Percentiles rank a stretch among this genome's conserved stretches.
phyloP scores from a whole-genome alignment of 2,888 invertebrate genomes.

The Pheosia tremula region DNA sequence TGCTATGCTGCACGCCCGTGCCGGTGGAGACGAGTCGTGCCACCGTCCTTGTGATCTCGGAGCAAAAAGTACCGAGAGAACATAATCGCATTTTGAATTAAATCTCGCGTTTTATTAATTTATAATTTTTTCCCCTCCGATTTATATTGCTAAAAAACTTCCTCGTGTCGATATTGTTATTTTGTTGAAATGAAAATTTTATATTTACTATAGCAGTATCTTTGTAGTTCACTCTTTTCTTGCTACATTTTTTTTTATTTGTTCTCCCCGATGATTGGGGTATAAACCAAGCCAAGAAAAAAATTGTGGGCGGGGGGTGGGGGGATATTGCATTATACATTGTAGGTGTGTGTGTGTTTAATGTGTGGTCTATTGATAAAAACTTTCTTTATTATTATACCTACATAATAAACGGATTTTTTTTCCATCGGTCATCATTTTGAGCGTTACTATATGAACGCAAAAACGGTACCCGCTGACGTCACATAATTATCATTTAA shows the following conservation, averaged over 20 bases:
- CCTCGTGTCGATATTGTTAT: not conserved
- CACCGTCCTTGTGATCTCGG: not conserved
- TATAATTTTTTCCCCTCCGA: slow-evolving; percentile 11
- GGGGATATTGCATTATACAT: too few species aligned
- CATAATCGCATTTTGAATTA: slow-evolving; percentile 17
- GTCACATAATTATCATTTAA: slow-evolving; percentile 39
- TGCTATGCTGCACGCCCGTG: too few species aligned
- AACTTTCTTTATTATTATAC: too few species aligned
- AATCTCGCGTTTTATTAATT: slow-evolving; percentile 25
- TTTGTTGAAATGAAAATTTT: not conserved
- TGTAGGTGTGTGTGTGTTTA: too few species aligned
- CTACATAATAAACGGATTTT: too few species aligned
- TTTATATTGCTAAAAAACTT: not conserved
- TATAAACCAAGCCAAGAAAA: too few species aligned
- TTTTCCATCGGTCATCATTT: slow-evolving; percentile 1
- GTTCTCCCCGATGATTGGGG: too few species aligned
- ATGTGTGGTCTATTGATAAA: too few species aligned
- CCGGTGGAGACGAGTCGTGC: too few species aligned
- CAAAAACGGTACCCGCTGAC: slow-evolving; percentile 18
- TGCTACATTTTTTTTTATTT: too few species aligned
- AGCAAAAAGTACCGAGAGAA: slow-evolving; percentile 8
- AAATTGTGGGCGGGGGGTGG: too few species aligned
- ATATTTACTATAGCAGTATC: not conserved
- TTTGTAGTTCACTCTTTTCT: too few species aligned
- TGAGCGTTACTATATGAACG: slow-evolving; percentile 2